Percentiles rank a stretch among this genome's conserved stretches.
These are phyloP conservation scores for Boloria euphrosyne DNA, from an alignment of 2,888 invertebrate genomes.

Conservation along the genomic window DNA sequence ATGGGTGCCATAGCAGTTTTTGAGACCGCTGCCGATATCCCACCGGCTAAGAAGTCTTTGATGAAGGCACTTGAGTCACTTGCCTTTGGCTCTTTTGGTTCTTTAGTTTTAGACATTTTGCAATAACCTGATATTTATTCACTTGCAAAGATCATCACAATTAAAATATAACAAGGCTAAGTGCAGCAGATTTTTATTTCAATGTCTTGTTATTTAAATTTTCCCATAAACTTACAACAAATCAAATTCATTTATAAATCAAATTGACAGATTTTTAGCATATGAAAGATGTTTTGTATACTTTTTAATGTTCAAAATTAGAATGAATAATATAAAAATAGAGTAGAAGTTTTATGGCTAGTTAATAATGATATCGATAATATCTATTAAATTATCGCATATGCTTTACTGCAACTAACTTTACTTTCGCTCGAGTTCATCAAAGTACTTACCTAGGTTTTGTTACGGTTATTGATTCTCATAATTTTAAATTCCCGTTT, in stretches of 20 bases:
- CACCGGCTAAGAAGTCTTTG: slow-evolving; percentile 96
- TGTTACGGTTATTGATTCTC: too few relatives aligned
- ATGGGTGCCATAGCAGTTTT: slow-evolving; percentile 98
- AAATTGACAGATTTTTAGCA: slow-evolving; percentile 28
- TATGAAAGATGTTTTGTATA: slow-evolving; percentile 17
- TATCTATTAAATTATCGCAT: too few relatives aligned
- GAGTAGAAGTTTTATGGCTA: slow-evolving; percentile 24
- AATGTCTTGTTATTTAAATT: slow-evolving; percentile 19
- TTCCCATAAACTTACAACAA: slow-evolving; percentile 20
- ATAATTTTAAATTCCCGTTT: too few relatives aligned
- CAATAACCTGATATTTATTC: slow-evolving; percentile 28
- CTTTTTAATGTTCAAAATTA: slow-evolving; percentile 35
- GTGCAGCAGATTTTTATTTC: slow-evolving; percentile 13
- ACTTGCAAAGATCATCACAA: slow-evolving; percentile 29
- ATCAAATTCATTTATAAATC: slow-evolving; percentile 1
- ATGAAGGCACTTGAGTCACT: slow-evolving; percentile 85
- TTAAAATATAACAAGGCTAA: slow-evolving; percentile 9
- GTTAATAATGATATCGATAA: background rate
- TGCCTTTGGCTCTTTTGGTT: slow-evolving; percentile 43
- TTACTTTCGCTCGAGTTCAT: too few relatives aligned
- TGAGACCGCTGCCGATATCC: slow-evolving; percentile 95
- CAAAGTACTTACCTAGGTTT: too few relatives aligned
- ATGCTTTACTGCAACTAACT: too few relatives aligned
- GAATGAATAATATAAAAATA: slow-evolving; percentile 15
- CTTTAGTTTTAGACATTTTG: slow-evolving; percentile 45